Base-by-base conservation (phyloP, 2,113 vertebrate species). In the Salvelinus fontinalis region DNA sequence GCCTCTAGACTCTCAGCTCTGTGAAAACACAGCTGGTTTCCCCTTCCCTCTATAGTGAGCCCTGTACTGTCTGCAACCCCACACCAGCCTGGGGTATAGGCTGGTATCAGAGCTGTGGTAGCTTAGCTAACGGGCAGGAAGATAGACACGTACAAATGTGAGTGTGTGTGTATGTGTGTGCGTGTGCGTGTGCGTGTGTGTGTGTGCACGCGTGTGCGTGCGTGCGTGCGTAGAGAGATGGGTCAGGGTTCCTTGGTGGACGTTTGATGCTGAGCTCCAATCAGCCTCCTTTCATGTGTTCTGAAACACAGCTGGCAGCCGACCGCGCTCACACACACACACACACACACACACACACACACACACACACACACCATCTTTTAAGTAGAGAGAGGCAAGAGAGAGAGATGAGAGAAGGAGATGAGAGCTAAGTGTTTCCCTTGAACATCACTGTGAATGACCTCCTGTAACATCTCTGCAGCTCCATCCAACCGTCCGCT, bases 221-320 rank as follows among this genome's bases (percentile, higher is more conserved):
- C n/a, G 8, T 62, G 71, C 62, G 57, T 62, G 57, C 24, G 57
- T 73, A 14, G 6, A n/a, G 57, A 73, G 71, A 39, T 29, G 59
- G 24, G 59, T 22, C 59, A n/a, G 59, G n/a, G 20, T 60, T 60
- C 59, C n/a, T 12, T 20, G 71, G 24, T 31, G 29, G 57, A 60
- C 71, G 16, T 59, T 51, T 72, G 49, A 66, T 66, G 64, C 22
- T 2, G n/a, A 22, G 64, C 64, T 66, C 64, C 64, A 66, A 66
- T 66, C 64, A 66, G 22, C 64, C 64, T 26, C 24, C 64, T 66
- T 66, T 66, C 64, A 66, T 66, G 64, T 66, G 8, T 16, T 66
- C 64, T 60, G 59, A 60, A 14, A 60, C 59, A 22, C 59, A 66
- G 64, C 64, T 66, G 64, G 64, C 11, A 3, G 64, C 11, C 22